Evolutionary conservation across 2,888 invertebrate species (phyloP).

Genomic region (Cephalotes varians): DNA sequence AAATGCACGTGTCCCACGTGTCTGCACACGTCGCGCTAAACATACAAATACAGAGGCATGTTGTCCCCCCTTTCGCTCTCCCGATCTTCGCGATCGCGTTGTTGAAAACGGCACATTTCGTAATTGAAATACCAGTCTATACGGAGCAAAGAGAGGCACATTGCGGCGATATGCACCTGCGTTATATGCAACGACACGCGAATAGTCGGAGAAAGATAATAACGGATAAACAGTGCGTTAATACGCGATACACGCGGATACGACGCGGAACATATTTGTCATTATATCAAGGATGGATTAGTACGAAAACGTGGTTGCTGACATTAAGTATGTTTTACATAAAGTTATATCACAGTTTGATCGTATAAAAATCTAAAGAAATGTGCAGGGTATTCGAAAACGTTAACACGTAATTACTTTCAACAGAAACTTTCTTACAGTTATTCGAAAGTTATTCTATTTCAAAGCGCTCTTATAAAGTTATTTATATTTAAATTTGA

Average conservation of each 20-base stretch:
- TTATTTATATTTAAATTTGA: neutral
- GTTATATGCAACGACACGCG: constrained; percentile 8
- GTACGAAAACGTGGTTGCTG: neutral
- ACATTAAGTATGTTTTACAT: neutral
- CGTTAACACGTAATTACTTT: neutral
- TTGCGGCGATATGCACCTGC: constrained; percentile 21
- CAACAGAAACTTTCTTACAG: neutral
- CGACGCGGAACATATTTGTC: constrained; percentile 13
- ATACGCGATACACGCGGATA: constrained; percentile 7
- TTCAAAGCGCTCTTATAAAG: neutral
- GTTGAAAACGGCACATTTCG: constrained; percentile 73
- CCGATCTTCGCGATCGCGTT: constrained; percentile 51
- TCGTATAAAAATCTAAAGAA: neutral
- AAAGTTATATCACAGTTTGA: neutral
- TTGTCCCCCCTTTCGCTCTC: constrained; percentile 46
- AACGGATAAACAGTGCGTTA: constrained; percentile 31
- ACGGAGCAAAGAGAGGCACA: constrained; percentile 58
- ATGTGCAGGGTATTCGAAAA: neutral
- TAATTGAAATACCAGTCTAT: constrained; percentile 65
- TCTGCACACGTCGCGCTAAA: constrained; percentile 6
- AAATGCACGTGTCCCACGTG: constrained; percentile 53
- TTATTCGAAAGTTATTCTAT: neutral
- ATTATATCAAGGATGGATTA: constrained; percentile 24
- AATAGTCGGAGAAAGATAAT: constrained; percentile 25
- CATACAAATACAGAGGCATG: constrained; percentile 7